Evolutionary conservation across 2,888 invertebrate species (phyloP).

Genomic region (Thyatira batis): DNA sequence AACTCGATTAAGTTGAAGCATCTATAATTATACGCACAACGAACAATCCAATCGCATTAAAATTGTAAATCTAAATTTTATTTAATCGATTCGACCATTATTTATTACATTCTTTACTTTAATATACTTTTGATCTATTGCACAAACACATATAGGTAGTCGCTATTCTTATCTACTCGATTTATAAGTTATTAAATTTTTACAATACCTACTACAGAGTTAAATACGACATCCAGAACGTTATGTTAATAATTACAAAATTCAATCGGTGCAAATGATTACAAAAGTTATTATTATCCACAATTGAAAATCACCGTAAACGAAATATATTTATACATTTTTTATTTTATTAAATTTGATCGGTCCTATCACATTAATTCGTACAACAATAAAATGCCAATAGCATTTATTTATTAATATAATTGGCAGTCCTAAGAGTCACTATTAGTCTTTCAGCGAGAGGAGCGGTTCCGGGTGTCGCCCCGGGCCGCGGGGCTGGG

Average conservation of each 20-base stretch:
- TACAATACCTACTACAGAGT: conserved; percentile 76
- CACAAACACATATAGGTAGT: conserved; percentile 75
- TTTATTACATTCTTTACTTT: conserved; percentile 50
- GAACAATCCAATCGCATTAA: conserved; percentile 61
- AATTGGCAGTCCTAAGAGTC: conserved; percentile 74
- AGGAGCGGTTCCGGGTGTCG: too few species aligned
- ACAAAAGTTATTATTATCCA: conserved; percentile 64
- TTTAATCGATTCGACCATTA: conserved; percentile 47
- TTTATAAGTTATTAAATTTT: conserved; percentile 72
- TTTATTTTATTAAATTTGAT: conserved; percentile 54
- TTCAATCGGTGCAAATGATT: conserved; percentile 76
- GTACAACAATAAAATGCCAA: conserved; percentile 68
- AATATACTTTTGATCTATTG: conserved; percentile 67
- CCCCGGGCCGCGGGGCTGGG: too few species aligned
- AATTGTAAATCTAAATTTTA: conserved; percentile 58
- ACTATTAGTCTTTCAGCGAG: conserved; percentile 49
- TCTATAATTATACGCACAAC: conserved; percentile 70
- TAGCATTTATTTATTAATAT: conserved; percentile 61
- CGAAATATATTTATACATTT: conserved; percentile 58
- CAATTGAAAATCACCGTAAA: conserved; percentile 57
- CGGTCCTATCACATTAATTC: conserved; percentile 70
- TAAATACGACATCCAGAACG: conserved; percentile 80
- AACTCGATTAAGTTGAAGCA: conserved; percentile 75
- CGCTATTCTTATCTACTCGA: conserved; percentile 73
- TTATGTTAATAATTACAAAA: conserved; percentile 79